phyloP scores from a whole-genome alignment of 2,797 vertebrate genomes.

The Pipistrellus nathusii region DNA sequence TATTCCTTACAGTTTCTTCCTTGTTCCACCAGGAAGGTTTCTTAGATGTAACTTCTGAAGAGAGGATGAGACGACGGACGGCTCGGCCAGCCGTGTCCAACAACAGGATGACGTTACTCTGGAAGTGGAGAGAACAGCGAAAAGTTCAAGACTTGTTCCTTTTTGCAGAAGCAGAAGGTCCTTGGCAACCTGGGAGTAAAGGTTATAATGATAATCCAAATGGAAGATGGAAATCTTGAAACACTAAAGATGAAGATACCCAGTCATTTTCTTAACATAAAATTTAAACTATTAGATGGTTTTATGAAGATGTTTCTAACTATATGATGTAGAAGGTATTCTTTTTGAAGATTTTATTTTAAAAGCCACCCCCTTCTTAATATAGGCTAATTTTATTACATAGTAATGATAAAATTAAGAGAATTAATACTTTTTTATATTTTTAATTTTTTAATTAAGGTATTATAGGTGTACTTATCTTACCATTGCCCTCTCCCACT shows the following conservation, averaged over 20 bases:
- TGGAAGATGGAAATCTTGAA: background rate
- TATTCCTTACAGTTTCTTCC: constrained; percentile 89
- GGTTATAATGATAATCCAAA: background rate
- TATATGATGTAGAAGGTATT: background rate
- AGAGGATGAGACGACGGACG: constrained; percentile 90
- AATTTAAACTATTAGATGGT: background rate
- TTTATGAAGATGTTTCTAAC: constrained; percentile 47
- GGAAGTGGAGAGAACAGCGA: constrained; percentile 76
- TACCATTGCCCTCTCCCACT: no score
- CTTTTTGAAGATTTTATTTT: constrained; percentile 21
- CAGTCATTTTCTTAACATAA: background rate
- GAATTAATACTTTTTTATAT: background rate
- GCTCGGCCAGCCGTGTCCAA: constrained; percentile 91
- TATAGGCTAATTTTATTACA: constrained; percentile 38
- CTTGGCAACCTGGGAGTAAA: constrained; percentile 1
- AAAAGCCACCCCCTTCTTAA: constrained; percentile 49
- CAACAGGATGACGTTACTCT: constrained; percentile 95
- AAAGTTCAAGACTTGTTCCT: background rate
- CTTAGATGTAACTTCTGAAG: constrained; percentile 85
- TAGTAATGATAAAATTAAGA: constrained; percentile 2
- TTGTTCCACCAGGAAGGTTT: constrained; percentile 92
- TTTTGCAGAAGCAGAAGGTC: background rate
- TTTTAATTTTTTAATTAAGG: no score
- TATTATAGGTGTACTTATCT: no score
- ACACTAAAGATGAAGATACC: background rate